Percentiles rank a stretch among this genome's conserved stretches.
Conservation (phyloP, 2,113 vertebrate species). For the Chloebia gouldiae region DNA sequence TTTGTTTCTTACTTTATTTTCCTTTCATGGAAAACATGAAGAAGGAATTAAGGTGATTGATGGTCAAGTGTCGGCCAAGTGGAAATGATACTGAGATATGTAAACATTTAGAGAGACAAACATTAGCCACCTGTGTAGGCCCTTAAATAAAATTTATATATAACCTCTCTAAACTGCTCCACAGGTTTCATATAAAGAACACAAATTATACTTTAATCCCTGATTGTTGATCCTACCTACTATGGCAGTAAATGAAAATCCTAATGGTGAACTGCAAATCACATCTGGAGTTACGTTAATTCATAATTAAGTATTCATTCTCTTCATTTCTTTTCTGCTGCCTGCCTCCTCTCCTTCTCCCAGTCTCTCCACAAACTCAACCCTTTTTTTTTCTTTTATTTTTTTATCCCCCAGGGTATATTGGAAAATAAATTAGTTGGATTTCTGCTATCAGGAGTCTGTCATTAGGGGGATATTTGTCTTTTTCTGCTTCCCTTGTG, state of each 20-base stretch:
- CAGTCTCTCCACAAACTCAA: not conserved
- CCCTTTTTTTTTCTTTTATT: not conserved
- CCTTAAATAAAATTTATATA: not conserved
- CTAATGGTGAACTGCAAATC: not conserved
- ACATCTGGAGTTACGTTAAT: not conserved
- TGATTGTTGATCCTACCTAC: not conserved
- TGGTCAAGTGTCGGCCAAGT: not conserved
- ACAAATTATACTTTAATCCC: not conserved
- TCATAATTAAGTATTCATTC: not conserved
- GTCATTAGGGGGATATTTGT: constrained; percentile 59
- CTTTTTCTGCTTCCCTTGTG: constrained; percentile 50
- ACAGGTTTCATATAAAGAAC: not conserved
- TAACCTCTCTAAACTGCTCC: not conserved
- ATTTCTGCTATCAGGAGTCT: constrained; percentile 56
- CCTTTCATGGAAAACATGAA: not conserved
- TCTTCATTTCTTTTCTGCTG: not conserved
- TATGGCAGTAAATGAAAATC: accelerated
- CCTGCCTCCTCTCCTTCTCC: not conserved
- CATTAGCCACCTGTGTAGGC: accelerated
- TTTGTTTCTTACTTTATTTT: not conserved
- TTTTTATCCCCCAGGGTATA: accelerated
- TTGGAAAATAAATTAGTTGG: constrained; percentile 62
- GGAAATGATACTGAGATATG: not conserved
- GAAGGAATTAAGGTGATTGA: accelerated
- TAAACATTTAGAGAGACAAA: not conserved